These are phyloP conservation scores for Dreissena polymorpha DNA, from an alignment of 1,140 invertebrate genomes.

Conservation along the genomic window DNA sequence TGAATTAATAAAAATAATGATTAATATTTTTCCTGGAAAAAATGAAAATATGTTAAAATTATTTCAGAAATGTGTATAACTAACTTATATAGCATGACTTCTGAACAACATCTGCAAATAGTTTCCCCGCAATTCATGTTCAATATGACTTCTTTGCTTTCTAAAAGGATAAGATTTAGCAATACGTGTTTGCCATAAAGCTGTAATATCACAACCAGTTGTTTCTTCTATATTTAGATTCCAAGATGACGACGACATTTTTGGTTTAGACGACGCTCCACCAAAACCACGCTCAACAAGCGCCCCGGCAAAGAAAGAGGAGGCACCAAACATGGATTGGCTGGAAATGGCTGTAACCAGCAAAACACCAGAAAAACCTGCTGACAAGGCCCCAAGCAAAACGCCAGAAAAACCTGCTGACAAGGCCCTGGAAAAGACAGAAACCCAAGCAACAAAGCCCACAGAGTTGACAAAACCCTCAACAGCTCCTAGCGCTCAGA, in stretches of 20 bases:
- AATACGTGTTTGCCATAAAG: too few species aligned
- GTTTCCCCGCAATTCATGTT: too few species aligned
- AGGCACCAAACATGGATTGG: slow-evolving; percentile 64
- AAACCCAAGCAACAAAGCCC: slow-evolving; percentile 10
- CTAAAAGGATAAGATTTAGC: too few species aligned
- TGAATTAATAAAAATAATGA: too few species aligned
- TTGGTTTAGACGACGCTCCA: slow-evolving; percentile 61
- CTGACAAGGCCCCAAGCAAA: background rate
- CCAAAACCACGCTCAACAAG: slow-evolving; percentile 27
- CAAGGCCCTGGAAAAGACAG: too few species aligned
- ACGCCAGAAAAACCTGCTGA: slow-evolving; percentile 17
- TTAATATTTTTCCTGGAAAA: too few species aligned
- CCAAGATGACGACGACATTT: slow-evolving; percentile 71
- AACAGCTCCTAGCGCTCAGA: slow-evolving; percentile 6
- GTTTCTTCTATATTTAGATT: slow-evolving; percentile 50
- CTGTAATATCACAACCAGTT: too few species aligned
- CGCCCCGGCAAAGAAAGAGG: slow-evolving; percentile 17
- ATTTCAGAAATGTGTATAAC: too few species aligned
- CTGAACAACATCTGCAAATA: too few species aligned
- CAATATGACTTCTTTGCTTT: too few species aligned
- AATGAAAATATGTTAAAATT: too few species aligned
- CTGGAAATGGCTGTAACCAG: slow-evolving; percentile 55
- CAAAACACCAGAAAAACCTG: slow-evolving; percentile 34
- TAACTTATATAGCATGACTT: too few species aligned
- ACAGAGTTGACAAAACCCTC: slow-evolving; percentile 16